These are phyloP conservation scores for Drosophila dunni DNA, from an alignment of 1,140 invertebrate genomes.

Conservation along the genomic window DNA sequence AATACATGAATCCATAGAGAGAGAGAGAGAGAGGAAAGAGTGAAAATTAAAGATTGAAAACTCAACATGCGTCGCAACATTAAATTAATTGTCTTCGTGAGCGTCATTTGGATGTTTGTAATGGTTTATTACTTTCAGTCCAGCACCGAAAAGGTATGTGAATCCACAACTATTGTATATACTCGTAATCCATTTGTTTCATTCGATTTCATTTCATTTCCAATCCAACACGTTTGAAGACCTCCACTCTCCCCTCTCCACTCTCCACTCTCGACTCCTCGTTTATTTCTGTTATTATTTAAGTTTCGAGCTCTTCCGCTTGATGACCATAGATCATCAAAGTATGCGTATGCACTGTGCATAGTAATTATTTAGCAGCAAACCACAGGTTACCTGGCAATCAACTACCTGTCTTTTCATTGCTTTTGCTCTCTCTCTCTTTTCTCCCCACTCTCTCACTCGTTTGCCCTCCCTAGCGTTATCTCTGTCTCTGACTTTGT, in stretches of 20 bases:
- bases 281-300: slow-evolving; percentile 8
- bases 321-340: slow-evolving; percentile 42
- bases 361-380: slow-evolving; percentile 51
- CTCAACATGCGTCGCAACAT: slow-evolving; percentile 82
- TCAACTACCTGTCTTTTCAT: slow-evolving; percentile 39
- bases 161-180: background rate
- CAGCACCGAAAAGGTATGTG: slow-evolving; percentile 82
- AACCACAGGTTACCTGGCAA: slow-evolving; percentile 30
- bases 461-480: background rate
- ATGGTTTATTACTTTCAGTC: slow-evolving; percentile 84
- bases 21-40: background rate
- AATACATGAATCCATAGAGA: slow-evolving; percentile 9
- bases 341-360: slow-evolving; percentile 42
- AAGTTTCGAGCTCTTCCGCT: slow-evolving; percentile 44
- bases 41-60: background rate
- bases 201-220: slow-evolving; percentile 28
- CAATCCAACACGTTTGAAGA: background rate
- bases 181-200: background rate
- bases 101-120: slow-evolving; percentile 84
- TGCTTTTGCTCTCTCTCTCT: slow-evolving; percentile 44
- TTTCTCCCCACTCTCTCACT: slow-evolving; percentile 19
- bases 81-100: slow-evolving; percentile 83
- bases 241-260: background rate
- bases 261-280: background rate
- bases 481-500: slow-evolving; percentile 28